Base-by-base conservation (phyloP, 2,888 invertebrate genomes). In the Monochamus alternatus region DNA sequence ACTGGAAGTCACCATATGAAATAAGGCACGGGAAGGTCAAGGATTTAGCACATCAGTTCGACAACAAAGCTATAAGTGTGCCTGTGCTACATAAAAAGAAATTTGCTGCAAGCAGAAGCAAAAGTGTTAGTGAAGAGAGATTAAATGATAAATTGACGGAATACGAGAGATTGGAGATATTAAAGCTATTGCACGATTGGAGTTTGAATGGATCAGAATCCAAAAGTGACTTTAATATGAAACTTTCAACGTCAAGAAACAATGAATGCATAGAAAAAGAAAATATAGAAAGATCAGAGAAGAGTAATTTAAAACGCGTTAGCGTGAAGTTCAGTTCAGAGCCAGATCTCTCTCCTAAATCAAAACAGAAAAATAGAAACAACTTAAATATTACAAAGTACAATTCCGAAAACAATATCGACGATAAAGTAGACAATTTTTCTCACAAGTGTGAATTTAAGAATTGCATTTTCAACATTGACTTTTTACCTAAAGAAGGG, bases 1-100 rank as follows among this genome's bases (percentile, higher is more conserved):
- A 92, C 30, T 94, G 94, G 94, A 93, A 92, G 83, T 93, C 93
- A 0, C 94, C 94, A 0, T 93, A 93, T 81, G 93, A 94, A 82
- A 92, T 92, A 69, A 89, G 93, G 74, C 91, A 94, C 30, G 93
- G 94, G 9, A 76, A 76, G 9, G 80, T 64, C 10, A 93, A 93
- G 75, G 93, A 93, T 58, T 89, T 95, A 75, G 91, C 94, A 0
- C 93, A 93, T 85, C 94, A 93, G 86, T 95, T 95, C 81, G 91
- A 93, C 81, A 87, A 89, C 80, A 86, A 85, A 73, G 85, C 88
- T 10, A 83, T 82, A 12, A 89, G 89, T 77, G 87, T 87, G 70
- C 87, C 89, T 14, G 83, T 85, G 70, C 81, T 88, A 60, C 84
- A 82, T 73, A 83, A 83, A 74, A 75, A 79, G 43, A 83, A 81